Evolutionary conservation across 2,797 vertebrate genomes (phyloP), one percentile per base, ranked within the genome.

Genomic region (Neosalanx taihuensis): DNA sequence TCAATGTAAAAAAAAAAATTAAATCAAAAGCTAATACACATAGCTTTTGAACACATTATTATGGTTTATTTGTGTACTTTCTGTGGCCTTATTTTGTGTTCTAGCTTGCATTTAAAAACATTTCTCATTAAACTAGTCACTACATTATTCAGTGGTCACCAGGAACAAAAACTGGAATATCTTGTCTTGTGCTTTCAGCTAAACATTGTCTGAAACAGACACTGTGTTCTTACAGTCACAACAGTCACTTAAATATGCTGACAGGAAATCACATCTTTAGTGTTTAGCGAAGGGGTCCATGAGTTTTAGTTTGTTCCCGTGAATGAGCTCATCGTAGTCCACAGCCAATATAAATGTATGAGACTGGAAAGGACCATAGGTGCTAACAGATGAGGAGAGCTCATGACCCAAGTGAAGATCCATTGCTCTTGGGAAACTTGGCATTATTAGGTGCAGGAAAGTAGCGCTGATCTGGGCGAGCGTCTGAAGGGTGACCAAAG

Each of bases 391-490:
- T 68, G 58, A 26, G 4, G 1, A 13, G 76, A n/a, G 66, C 79
- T 90, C 85, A 91, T 71, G 88, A 90, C 17, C 78, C 58, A 37
- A 89, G 57, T 0, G 88, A 86, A n/a, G 88, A 74, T 29, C 87
- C 81, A 46, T 85, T 85, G 78, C 84, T 87, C 77, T 92, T 91
- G n/a, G 87, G 79, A 81, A 87, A 81, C 85, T 92, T 92, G 89
- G 84, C 37, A 64, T 79, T 84, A n/a, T 37, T 81, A 30, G 88
- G 76, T 3, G 76, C 79, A 0, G 88, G 79, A 57, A 82, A 72
- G 65, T 83, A 87, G 30, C 85, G 85, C 64, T 83, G 88, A 18
- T 86, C 86, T 0, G 83, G 29, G 0, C 83, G 90, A 0, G 77
- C 57, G 26, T 91, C 89, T 3, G 84, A 69, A 0, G 74, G 82